Conservation (phyloP, 2,888 invertebrate genomes). For the Cactoblastis cactorum region DNA sequence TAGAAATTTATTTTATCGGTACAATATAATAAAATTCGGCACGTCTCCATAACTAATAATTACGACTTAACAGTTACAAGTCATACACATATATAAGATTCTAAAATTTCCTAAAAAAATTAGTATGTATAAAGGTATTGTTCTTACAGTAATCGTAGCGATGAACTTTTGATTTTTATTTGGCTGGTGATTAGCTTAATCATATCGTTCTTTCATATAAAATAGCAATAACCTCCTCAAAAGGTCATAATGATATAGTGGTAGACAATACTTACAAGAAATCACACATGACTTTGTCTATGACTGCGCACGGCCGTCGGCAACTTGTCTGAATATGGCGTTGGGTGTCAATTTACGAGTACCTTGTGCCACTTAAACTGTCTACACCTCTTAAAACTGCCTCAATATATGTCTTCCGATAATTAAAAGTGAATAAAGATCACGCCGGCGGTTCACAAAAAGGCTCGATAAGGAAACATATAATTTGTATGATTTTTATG, state of each 20-base stretch:
- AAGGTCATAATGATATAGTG: not conserved
- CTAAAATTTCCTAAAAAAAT: no score
- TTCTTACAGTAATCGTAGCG: no score
- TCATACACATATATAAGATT: no score
- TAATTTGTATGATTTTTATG: constrained; percentile 69
- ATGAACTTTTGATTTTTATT: no score
- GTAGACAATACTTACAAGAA: not conserved
- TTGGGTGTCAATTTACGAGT: constrained; percentile 34
- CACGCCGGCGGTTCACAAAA: constrained; percentile 42
- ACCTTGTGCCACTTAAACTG: constrained; percentile 52
- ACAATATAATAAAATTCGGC: no score
- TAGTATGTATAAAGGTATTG: no score
- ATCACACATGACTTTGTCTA: not conserved
- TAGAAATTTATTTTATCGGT: no score
- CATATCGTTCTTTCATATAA: no score
- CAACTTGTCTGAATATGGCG: constrained; percentile 39
- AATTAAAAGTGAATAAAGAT: constrained; percentile 54
- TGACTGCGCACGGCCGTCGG: constrained; percentile 21
- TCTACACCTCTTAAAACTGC: constrained; percentile 67
- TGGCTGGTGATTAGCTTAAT: no score
- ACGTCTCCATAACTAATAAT: no score
- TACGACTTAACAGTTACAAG: no score
- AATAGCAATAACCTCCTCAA: no score
- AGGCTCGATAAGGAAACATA: constrained; percentile 58
- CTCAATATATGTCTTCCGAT: constrained; percentile 52